Evolutionary conservation across 2,113 vertebrate genomes (phyloP).

Genomic region (Entosphenus tridentatus): DNA sequence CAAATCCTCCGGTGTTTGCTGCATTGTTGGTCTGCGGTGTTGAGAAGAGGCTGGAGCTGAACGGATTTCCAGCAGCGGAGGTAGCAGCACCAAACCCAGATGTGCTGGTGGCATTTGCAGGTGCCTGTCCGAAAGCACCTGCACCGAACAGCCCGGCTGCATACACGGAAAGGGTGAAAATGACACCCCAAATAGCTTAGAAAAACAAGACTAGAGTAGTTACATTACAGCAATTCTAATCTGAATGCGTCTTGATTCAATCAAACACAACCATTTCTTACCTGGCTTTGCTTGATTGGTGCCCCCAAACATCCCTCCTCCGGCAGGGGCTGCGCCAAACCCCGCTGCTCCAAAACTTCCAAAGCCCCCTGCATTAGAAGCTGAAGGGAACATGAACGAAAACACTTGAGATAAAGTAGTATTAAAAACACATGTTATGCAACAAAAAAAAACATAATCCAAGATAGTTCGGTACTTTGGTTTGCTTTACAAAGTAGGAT

Average conservation of each 20-base stretch:
- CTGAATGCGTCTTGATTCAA: not conserved
- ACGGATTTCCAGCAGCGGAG: not conserved
- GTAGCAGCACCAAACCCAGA: slow-evolving; percentile 6
- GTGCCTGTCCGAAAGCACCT: not conserved
- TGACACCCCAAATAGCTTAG: not conserved
- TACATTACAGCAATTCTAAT: not conserved
- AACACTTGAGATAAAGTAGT: not conserved
- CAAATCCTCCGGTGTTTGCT: slow-evolving; percentile 35
- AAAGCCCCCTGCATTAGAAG: slow-evolving; percentile 38
- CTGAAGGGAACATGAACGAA: rapidly evolving
- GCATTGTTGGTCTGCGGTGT: slow-evolving; percentile 37
- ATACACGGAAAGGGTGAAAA: not conserved
- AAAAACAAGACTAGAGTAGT: not conserved
- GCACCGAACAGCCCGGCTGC: slow-evolving; percentile 1
- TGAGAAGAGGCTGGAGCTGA: slow-evolving; percentile 49
- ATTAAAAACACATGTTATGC: not conserved
- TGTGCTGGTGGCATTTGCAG: not conserved
- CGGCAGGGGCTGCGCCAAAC: slow-evolving; percentile 49
- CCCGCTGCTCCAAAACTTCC: slow-evolving; percentile 32
- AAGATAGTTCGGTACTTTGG: not conserved
- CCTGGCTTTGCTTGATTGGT: slow-evolving; percentile 60
- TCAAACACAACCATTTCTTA: slow-evolving; percentile 13
- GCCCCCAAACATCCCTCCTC: slow-evolving; percentile 55
- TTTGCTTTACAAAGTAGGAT: not conserved
- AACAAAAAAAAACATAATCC: slow-evolving; percentile 1